Evolutionary conservation across 2,113 vertebrate genomes (phyloP).

Genomic region (Ophiodon elongatus): DNA sequence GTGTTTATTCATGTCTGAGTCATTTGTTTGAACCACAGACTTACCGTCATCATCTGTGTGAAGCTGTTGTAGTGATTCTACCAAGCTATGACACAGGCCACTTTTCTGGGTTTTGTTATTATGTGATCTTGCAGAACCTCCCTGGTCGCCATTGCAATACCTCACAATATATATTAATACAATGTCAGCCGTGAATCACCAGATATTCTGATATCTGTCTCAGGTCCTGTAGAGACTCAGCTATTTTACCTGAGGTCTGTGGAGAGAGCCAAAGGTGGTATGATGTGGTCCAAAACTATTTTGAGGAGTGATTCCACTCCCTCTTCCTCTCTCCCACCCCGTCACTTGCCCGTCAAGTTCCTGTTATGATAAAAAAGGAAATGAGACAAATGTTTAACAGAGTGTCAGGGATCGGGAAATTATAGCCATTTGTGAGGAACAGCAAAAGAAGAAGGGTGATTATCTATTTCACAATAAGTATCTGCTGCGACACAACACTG

Average conservation of each 20-base stretch:
- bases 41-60: constrained; percentile 35
- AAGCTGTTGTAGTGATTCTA: constrained; percentile 44
- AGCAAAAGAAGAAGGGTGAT: constrained; percentile 32
- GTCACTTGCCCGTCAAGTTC: constrained; percentile 22
- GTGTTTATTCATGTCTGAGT: constrained; percentile 57
- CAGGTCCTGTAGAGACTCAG: constrained; percentile 59
- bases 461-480: constrained; percentile 38
- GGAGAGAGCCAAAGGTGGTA: constrained; percentile 45
- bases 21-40: constrained; percentile 54
- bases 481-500: constrained; percentile 42
- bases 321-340: neutral
- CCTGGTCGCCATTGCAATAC: constrained; percentile 23
- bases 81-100: constrained; percentile 33
- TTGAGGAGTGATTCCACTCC: constrained; percentile 10
- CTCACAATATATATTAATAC: constrained; percentile 14
- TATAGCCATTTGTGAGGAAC: constrained; percentile 35
- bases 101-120: constrained; percentile 36
- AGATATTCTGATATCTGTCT: constrained; percentile 47
- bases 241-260: constrained; percentile 38
- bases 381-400: constrained; percentile 28
- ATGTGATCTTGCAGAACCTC: constrained; percentile 26
- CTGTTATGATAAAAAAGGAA: constrained; percentile 42
- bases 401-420: constrained; percentile 7
- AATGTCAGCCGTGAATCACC: constrained; percentile 41
- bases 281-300: constrained; percentile 73